A percentile compares a stretch with the other conserved stretches of the same genome.
Conservation (phyloP, 2,888 invertebrate species). For the Torymus auratus region DNA sequence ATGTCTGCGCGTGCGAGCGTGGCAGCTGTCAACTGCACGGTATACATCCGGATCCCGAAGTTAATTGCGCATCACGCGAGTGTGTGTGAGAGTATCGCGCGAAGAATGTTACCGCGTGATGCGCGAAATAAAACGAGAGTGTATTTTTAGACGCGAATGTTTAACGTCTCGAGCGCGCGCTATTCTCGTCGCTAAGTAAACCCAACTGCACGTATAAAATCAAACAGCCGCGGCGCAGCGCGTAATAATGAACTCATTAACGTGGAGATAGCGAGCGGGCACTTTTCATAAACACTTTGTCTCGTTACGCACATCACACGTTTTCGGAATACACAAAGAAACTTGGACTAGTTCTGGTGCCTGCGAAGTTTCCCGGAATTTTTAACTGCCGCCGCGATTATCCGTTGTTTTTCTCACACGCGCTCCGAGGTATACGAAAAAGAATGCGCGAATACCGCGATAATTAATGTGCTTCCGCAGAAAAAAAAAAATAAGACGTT, state of each 20-base stretch:
- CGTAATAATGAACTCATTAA: constrained; percentile 21
- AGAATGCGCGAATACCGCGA: too few species aligned
- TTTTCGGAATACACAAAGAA: constrained; percentile 23
- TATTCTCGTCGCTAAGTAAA: neutral
- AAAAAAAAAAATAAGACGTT: neutral
- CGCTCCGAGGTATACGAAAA: too few species aligned
- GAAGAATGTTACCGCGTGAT: too few species aligned
- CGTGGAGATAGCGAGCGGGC: neutral
- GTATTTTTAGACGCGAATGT: neutral
- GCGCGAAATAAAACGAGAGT: too few species aligned
- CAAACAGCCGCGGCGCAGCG: neutral
- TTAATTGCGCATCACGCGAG: too few species aligned
- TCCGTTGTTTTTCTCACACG: neutral
- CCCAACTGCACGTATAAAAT: neutral
- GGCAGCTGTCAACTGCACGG: too few species aligned
- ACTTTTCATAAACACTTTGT: too few species aligned
- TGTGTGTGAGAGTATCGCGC: too few species aligned
- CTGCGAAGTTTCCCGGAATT: constrained; percentile 31
- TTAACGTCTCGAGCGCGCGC: neutral
- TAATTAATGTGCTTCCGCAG: neutral
- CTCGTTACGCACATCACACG: neutral
- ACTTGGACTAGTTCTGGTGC: constrained; percentile 32
- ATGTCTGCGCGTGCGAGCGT: too few species aligned
- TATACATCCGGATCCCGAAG: too few species aligned
- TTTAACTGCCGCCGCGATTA: neutral